These are phyloP conservation scores for Belonocnema kinseyi DNA, from an alignment of 1,140 invertebrate genomes.

Conservation along the genomic window DNA sequence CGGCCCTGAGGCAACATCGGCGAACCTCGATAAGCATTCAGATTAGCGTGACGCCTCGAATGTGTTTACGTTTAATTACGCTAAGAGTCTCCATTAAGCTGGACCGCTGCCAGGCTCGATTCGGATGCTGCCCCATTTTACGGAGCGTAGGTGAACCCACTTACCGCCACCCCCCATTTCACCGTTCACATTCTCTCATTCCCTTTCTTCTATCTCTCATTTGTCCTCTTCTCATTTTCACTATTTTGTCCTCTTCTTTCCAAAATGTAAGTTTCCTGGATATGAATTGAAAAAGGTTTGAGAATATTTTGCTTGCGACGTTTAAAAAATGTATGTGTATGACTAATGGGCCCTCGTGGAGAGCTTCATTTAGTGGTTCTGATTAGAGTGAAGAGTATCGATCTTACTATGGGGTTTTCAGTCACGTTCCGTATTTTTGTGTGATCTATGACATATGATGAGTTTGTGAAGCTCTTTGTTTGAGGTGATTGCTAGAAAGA, in stretches of 20 bases:
- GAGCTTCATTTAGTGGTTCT: too few species aligned
- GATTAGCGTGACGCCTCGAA: conserved; percentile 74
- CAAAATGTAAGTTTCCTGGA: neutral
- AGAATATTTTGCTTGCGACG: too few species aligned
- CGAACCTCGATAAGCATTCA: conserved; percentile 72
- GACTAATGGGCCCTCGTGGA: too few species aligned
- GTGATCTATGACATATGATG: too few species aligned
- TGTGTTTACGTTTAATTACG: conserved; percentile 77
- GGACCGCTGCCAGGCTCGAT: conserved; percentile 70
- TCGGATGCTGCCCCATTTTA: conserved; percentile 47
- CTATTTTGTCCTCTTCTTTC: conserved; percentile 39
- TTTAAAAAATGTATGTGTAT: too few species aligned
- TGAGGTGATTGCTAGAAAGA: too few species aligned
- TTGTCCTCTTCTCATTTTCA: conserved; percentile 43
- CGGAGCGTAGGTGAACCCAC: conserved; percentile 53
- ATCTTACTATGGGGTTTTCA: too few species aligned
- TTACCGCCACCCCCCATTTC: conserved; percentile 43
- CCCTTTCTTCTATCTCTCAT: conserved; percentile 52
- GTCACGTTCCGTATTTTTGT: too few species aligned
- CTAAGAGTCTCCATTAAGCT: conserved; percentile 76
- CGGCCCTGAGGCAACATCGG: conserved; percentile 66
- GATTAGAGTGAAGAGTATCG: too few species aligned
- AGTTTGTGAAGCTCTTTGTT: too few species aligned
- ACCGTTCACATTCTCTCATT: conserved; percentile 17
- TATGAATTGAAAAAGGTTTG: neutral